Conservation (phyloP, 2,888 invertebrate genomes). For the Patella ulyssiponensis region DNA sequence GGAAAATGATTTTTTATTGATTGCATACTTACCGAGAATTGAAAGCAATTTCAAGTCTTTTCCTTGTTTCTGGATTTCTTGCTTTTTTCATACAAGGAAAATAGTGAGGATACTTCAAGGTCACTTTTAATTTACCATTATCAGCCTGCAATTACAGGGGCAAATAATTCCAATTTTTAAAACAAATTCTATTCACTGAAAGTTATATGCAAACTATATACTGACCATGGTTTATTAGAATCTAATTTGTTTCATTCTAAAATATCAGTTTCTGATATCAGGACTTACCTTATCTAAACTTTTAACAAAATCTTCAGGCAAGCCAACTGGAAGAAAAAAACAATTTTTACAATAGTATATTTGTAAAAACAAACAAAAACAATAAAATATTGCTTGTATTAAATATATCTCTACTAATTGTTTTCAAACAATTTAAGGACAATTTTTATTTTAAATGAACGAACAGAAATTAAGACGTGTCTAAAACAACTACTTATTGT, state of each 20-base stretch:
- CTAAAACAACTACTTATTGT: too few species aligned
- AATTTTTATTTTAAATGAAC: too few species aligned
- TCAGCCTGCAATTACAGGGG: slow-evolving; percentile 56
- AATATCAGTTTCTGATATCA: background rate
- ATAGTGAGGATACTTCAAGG: slow-evolving; percentile 75
- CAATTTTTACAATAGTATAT: background rate
- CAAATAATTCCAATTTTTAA: background rate
- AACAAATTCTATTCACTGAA: background rate
- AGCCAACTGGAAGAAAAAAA: slow-evolving; percentile 58
- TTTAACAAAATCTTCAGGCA: slow-evolving; percentile 67
- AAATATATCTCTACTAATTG: too few species aligned
- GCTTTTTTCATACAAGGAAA: slow-evolving; percentile 74
- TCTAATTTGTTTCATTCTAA: background rate
- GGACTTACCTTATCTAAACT: slow-evolving; percentile 62
- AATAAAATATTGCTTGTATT: background rate
- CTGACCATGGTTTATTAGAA: too few species aligned
- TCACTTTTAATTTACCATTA: slow-evolving; percentile 71
- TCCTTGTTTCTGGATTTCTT: slow-evolving; percentile 71
- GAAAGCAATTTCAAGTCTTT: slow-evolving; percentile 71
- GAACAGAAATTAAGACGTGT: too few species aligned
- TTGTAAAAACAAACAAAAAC: background rate
- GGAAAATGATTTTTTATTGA: too few species aligned
- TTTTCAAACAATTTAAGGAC: too few species aligned
- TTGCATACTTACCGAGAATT: slow-evolving; percentile 67
- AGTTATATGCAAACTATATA: too few species aligned